Conservation (phyloP, 2,888 invertebrate genomes). For the Melieria omissa region DNA sequence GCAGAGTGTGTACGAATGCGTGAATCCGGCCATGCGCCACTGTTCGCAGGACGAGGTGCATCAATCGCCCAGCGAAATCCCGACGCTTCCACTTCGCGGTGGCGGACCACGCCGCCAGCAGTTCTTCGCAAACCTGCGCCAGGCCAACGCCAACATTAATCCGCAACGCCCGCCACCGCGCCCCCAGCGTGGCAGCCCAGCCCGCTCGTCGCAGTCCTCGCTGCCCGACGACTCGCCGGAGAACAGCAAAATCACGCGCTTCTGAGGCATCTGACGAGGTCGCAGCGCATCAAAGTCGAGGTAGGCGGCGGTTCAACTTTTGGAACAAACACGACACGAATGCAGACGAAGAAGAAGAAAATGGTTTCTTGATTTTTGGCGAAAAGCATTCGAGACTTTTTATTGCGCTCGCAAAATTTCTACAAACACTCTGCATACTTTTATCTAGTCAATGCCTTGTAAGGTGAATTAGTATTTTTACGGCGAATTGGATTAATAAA, state of each 20-base stretch:
- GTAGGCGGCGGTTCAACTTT: no score
- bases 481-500: no score
- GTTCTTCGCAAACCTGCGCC: conserved; percentile 65
- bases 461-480: neutral
- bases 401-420: no score
- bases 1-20: conserved; percentile 71
- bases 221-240: conserved; percentile 61
- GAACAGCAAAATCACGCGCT: conserved; percentile 65
- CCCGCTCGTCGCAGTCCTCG: conserved; percentile 60
- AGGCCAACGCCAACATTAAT: conserved; percentile 63
- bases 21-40: conserved; percentile 69
- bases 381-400: no score
- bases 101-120: conserved; percentile 64
- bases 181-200: conserved; percentile 54
- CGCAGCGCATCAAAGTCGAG: no score
- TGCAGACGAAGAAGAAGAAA: neutral
- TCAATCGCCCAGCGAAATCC: conserved; percentile 66
- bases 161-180: conserved; percentile 55
- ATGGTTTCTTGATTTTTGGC: neutral
- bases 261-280: conserved; percentile 47
- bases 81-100: conserved; percentile 65
- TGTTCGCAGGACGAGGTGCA: conserved; percentile 63
- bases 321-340: neutral
- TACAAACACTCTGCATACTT: neutral
- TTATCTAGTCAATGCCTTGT: conserved; percentile 36